Percentiles rank a stretch among this genome's conserved stretches.
phyloP scores from a whole-genome alignment of 2,888 invertebrate species.

The Leptinotarsa juncta region DNA sequence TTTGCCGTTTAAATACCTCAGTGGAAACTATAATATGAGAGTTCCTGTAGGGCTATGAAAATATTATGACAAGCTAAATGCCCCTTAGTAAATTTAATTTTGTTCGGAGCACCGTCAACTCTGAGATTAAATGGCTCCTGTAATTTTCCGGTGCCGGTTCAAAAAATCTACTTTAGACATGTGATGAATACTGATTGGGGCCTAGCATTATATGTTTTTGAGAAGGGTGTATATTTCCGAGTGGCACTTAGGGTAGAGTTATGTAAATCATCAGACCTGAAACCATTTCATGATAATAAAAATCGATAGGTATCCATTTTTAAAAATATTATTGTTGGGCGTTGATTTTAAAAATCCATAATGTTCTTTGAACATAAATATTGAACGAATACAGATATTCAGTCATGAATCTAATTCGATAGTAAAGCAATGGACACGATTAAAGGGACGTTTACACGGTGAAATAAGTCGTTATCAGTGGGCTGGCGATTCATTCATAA shows the following conservation, averaged over 20 bases:
- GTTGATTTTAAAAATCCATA: too few species aligned
- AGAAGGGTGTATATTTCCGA: not conserved
- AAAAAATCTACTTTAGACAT: constrained; percentile 40
- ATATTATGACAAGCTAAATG: constrained; percentile 55
- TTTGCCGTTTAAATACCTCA: constrained; percentile 32
- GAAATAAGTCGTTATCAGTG: too few species aligned
- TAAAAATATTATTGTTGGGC: too few species aligned
- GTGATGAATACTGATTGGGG: constrained; percentile 47
- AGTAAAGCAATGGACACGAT: too few species aligned
- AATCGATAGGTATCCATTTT: too few species aligned
- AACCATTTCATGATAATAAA: not conserved
- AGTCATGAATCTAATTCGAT: too few species aligned
- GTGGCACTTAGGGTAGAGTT: not conserved
- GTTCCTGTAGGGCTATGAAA: constrained; percentile 48
- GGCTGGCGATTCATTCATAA: too few species aligned
- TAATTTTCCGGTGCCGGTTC: constrained; percentile 45
- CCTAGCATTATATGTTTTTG: constrained; percentile 39
- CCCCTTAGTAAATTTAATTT: constrained; percentile 53
- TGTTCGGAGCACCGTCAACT: constrained; percentile 35
- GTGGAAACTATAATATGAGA: constrained; percentile 46
- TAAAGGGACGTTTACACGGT: too few species aligned
- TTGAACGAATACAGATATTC: too few species aligned
- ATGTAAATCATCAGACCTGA: constrained; percentile 14
- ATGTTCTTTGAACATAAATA: too few species aligned
- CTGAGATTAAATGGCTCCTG: constrained; percentile 47